These are phyloP conservation scores for Eupelmus urozonus DNA, from an alignment of 2,888 invertebrate species.

Conservation along the genomic window DNA sequence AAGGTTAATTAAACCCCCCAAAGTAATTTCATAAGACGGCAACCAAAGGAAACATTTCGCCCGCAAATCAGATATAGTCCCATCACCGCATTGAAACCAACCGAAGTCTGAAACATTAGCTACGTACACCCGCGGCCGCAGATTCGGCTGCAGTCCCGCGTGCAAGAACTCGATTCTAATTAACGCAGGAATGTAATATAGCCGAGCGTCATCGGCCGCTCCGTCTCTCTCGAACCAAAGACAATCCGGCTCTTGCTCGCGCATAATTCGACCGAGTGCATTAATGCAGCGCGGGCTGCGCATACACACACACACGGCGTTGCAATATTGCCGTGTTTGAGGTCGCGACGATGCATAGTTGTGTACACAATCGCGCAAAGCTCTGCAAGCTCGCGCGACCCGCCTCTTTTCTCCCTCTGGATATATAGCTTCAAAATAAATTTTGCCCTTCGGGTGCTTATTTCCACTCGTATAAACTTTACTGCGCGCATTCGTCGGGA, in stretches of 20 bases:
- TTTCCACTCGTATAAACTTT: constrained; percentile 12
- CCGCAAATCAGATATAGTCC: too few relatives aligned
- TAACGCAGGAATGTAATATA: constrained; percentile 20
- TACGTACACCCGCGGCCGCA: neutral
- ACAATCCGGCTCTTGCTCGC: constrained; percentile 23
- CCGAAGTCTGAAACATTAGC: neutral
- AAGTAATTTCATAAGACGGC: neutral
- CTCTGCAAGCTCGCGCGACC: too few relatives aligned
- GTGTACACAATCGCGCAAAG: too few relatives aligned
- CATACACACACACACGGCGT: neutral
- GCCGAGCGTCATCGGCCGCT: neutral
- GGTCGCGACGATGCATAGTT: neutral
- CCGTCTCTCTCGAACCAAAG: constrained; percentile 30
- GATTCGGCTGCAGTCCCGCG: neutral
- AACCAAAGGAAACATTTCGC: neutral
- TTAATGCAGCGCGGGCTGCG: constrained; percentile 2
- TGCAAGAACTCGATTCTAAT: constrained; percentile 8
- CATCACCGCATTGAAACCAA: neutral
- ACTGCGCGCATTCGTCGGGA: constrained; percentile 3
- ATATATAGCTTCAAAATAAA: constrained; percentile 1
- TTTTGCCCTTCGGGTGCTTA: constrained; percentile 12
- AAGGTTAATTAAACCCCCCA: neutral
- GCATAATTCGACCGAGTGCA: constrained; percentile 36
- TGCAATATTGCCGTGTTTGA: too few relatives aligned
- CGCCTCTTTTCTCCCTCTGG: neutral